These are phyloP conservation scores for Argynnis bischoffii DNA, from an alignment of 2,888 invertebrate species.

Conservation along the genomic window DNA sequence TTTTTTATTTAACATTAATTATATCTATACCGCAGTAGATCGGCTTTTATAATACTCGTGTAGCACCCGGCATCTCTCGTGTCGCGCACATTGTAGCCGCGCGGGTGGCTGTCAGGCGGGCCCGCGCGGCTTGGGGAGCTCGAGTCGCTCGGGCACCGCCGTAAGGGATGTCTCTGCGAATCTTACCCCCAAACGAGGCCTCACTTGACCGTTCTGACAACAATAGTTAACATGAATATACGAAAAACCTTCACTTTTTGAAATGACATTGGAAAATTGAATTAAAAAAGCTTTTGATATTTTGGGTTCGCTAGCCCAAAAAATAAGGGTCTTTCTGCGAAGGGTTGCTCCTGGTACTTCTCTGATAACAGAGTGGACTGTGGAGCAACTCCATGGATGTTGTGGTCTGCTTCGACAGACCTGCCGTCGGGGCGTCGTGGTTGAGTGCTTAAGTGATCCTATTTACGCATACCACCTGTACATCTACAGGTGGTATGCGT, in stretches of 20 bases:
- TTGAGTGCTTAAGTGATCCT: too few species aligned
- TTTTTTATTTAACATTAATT: not conserved
- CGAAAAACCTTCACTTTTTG: not conserved
- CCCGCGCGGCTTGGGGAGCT: conserved; percentile 50
- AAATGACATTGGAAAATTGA: not conserved
- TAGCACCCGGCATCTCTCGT: conserved; percentile 67
- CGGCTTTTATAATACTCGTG: conserved; percentile 52
- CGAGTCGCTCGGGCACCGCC: conserved; percentile 48
- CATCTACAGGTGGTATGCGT: too few species aligned
- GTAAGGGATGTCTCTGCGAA: conserved; percentile 70
- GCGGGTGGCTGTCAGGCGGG: conserved; percentile 72
- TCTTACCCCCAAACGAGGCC: conserved; percentile 61
- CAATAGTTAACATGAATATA: not conserved
- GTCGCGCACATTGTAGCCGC: conserved; percentile 64
- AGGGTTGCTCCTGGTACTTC: too few species aligned
- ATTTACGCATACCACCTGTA: too few species aligned
- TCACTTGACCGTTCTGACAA: conserved; percentile 51
- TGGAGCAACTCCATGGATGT: too few species aligned
- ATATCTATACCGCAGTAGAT: conserved; percentile 24
- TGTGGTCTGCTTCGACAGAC: too few species aligned
- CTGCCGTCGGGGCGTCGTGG: too few species aligned
- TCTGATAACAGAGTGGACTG: too few species aligned
- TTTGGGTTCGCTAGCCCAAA: too few species aligned
- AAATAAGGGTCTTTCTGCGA: too few species aligned
- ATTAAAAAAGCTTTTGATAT: too few species aligned